Evolutionary conservation across 2,888 invertebrate genomes (phyloP), one percentile per base, ranked within the genome.

Genomic region (Conistra vaccinii): DNA sequence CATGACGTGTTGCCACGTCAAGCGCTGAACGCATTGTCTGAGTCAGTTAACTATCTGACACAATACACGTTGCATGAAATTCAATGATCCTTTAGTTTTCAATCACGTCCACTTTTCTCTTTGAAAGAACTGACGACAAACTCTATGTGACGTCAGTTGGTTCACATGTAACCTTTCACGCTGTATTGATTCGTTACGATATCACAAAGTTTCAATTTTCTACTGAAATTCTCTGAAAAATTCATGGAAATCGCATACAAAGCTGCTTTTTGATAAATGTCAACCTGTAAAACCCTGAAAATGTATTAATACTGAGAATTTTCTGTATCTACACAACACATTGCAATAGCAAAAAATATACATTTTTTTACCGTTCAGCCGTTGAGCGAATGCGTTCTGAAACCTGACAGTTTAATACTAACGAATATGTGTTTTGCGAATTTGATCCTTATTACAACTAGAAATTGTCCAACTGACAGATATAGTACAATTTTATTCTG

Each of bases 121-220:
- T 1, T 35, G n/a, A n/a, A n/a, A n/a, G n/a, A n/a, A n/a, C n/a
- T n/a, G 32, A 45, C 35, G 26, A 17, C 7, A 23, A 6, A 26
- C 32, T 35, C 55, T 26, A 3, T 32, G 35, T 53, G 79, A 76
- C 76, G 76, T 78, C 78, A 76, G 17, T 29, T 0, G 4, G 20
- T 53, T 76, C 35, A 69, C 76, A 69, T 76, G 61, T 69, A 69
- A 78, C 78, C 78, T 78, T 76, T 69, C 9, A 14, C 10, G 9
- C 3, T 39, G 17, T 60, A 58, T 75, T 57, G 78, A 75, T 78
- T 32, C 48, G 48, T 26, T 26, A 51, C 45, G 45, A 45, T 62
- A 74, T 45, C 45, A 39, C 20, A 29, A 12, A 14, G 39, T 48
- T 77, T 29, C 26, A 45, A 17, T 58, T 58, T 58, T 23, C 4